Evolutionary conservation across 37 sponge, comb jelly and placozoan species (phyloP).

Genomic region (Theonella swinhoei): DNA sequence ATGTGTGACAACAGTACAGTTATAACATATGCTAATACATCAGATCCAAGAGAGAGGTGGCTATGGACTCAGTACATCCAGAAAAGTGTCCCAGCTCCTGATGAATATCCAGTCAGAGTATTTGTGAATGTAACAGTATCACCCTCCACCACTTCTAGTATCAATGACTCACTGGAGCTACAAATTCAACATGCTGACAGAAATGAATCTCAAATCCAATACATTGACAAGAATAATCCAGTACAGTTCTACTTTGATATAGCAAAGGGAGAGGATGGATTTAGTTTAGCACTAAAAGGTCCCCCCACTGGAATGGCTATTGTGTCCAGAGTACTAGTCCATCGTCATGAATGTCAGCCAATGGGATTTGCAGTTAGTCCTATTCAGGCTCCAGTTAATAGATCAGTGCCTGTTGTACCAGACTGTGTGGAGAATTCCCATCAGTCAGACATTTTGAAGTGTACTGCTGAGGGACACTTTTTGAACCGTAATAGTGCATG

Average conservation of each 20-base stretch:
- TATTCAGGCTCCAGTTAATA: neutral
- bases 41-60: neutral
- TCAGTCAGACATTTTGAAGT: too few species aligned
- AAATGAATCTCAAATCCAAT: too few species aligned
- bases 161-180: too few species aligned
- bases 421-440: neutral
- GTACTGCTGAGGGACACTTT: neutral
- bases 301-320: neutral
- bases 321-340: neutral
- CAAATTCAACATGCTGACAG: too few species aligned
- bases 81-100: neutral
- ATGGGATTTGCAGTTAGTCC: neutral
- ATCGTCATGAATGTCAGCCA: neutral
- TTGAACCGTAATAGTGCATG: neutral
- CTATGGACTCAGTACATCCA: neutral
- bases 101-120: neutral
- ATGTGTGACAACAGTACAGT: neutral
- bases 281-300: neutral
- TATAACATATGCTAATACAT: neutral
- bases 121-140: neutral
- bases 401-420: neutral
- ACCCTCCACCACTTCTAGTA: too few species aligned
- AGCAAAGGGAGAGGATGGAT: neutral
- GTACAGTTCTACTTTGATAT: neutral
- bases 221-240: too few species aligned